Percentiles rank a stretch among this genome's conserved stretches.
Conservation (phyloP, 2,113 vertebrate species). For the Sinocyclocheilus anshuiensis region DNA sequence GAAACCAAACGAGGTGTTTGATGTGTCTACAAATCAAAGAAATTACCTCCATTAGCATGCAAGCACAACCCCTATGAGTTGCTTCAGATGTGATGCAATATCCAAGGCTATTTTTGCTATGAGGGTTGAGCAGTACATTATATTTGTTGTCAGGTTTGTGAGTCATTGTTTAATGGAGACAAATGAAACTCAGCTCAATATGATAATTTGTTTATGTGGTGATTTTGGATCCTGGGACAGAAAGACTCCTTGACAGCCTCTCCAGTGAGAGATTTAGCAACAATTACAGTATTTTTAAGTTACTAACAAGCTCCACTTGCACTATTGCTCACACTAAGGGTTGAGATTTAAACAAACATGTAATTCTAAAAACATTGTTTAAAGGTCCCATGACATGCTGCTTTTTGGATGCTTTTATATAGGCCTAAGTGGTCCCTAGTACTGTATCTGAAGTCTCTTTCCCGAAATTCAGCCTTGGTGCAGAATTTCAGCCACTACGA, state of each 20-base stretch:
- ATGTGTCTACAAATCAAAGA: not conserved
- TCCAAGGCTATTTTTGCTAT: not conserved
- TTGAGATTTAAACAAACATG: not conserved
- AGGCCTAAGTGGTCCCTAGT: too few relatives aligned
- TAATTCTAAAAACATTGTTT: not conserved
- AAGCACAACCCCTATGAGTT: not conserved
- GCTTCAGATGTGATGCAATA: not conserved
- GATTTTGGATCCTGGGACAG: not conserved
- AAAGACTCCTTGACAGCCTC: not conserved
- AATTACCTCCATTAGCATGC: not conserved
- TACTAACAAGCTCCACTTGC: not conserved
- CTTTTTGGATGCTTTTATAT: too few relatives aligned
- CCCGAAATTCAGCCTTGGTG: too few relatives aligned
- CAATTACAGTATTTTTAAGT: not conserved
- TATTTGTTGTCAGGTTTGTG: not conserved
- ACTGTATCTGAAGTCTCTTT: too few relatives aligned
- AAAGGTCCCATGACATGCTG: too few relatives aligned
- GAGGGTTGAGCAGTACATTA: not conserved
- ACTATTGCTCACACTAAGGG: not conserved
- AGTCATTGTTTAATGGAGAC: not conserved
- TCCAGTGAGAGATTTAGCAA: conserved; percentile 3
- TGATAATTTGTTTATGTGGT: not conserved
- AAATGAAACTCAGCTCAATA: not conserved
- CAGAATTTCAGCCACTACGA: too few relatives aligned
- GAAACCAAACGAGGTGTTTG: not conserved